Conservation (phyloP, 2,113 vertebrate species). For the Zapornia atra region DNA sequence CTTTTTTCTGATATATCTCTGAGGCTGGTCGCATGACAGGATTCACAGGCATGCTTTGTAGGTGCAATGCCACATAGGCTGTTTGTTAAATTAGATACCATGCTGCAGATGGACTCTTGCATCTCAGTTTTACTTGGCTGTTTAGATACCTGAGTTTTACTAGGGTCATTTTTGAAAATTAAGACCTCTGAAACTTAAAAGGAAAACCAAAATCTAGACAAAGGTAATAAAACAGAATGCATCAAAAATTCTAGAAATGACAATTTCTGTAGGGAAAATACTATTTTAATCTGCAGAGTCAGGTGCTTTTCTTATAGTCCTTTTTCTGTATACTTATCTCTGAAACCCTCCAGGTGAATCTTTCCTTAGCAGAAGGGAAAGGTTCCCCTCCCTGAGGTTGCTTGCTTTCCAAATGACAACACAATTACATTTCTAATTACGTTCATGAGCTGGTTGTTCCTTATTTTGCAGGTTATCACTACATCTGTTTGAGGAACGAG, state of each 20-base stretch:
- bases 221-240: background rate
- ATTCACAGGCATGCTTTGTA: background rate
- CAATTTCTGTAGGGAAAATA: background rate
- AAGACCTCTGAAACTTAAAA: background rate
- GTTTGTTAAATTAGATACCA: background rate
- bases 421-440: background rate
- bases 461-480: constrained; percentile 88
- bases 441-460: background rate
- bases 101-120: background rate
- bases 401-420: background rate
- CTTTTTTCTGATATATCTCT: background rate
- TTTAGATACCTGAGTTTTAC: background rate
- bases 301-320: background rate
- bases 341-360: background rate
- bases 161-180: background rate
- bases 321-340: background rate
- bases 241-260: background rate
- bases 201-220: background rate
- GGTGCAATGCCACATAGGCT: background rate
- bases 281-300: background rate
- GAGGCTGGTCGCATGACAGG: background rate
- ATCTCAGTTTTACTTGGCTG: background rate
- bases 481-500: constrained; percentile 93
- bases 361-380: background rate
- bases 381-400: background rate